Evolutionary conservation across 2,113 vertebrate genomes (phyloP).

Genomic region (Glaucidium brasilianum): DNA sequence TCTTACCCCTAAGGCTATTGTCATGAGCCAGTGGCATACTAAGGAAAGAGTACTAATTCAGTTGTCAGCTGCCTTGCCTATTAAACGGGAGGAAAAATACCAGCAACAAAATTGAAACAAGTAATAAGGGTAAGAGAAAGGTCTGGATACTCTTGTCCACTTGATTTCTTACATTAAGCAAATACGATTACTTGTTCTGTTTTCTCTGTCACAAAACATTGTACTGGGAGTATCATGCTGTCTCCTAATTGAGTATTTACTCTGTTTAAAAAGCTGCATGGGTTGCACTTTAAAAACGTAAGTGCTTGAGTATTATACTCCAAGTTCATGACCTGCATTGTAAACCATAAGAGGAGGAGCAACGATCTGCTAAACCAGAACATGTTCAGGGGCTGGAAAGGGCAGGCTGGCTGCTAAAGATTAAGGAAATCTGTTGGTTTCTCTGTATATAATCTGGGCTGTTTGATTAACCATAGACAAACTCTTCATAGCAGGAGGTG

Average conservation of each 20-base stretch:
- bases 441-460: background rate
- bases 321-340: constrained; percentile 46
- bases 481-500: background rate
- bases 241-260: constrained; percentile 55
- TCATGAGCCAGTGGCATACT: constrained; percentile 91
- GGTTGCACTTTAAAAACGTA: constrained; percentile 44
- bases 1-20: constrained; percentile 98
- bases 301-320: constrained; percentile 25
- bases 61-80: constrained; percentile 94
- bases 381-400: background rate
- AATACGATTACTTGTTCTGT: constrained; percentile 29
- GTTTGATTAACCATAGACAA: background rate
- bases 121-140: constrained; percentile 65
- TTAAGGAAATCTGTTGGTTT: background rate
- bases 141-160: constrained; percentile 69
- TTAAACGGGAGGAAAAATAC: constrained; percentile 78
- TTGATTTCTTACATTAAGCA: constrained; percentile 64
- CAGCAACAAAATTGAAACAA: constrained; percentile 70
- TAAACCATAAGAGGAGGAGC: constrained; percentile 33
- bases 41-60: constrained; percentile 92
- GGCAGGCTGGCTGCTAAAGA: background rate
- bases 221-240: background rate
- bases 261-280: constrained; percentile 18
- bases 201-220: constrained; percentile 58
- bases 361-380: constrained; percentile 24